Evolutionary conservation across 2,113 vertebrate species (phyloP), one percentile per base, ranked within the genome.

Genomic region (Tor tambroides): DNA sequence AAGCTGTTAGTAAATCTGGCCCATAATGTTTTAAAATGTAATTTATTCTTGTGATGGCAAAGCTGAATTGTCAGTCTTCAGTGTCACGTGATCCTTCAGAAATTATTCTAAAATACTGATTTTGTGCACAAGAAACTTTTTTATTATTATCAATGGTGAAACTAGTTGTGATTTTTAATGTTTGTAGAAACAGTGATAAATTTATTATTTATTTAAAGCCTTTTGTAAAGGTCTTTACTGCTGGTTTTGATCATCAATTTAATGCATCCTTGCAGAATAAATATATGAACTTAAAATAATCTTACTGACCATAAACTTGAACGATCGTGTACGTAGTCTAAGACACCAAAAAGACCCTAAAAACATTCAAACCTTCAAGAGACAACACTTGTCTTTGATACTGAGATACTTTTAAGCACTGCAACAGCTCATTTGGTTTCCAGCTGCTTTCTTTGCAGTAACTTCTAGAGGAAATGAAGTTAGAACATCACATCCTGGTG

Each of bases 401-500:
- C 19, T 56, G n/a, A 65, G n/a, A 65, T 26, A 65, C n/a, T 65
- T n/a, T n/a, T n/a, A n/a, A n/a, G 23, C 23, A 26, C n/a, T n/a
- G n/a, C n/a, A n/a, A n/a, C 2, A 75, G 46, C 76, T 79, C 49
- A 59, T 21, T 35, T 35, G 30, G 14, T 65, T 65, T 81, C n/a
- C 38, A 28, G 21, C 30, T n/a, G 59, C 26, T 69, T 30, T 67
- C 61, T 83, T 83, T 69, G 5, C 63, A 49, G 6, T 11, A 49
- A 71, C 10, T 10, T 72, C 69, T 35, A 61, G 32, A 71, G 75
- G 54, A 63, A 78, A 35, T 17, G n/a, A 87, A 61, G 56, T 78
- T 38, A 82, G 54, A 46, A 76, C 76, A 88, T 78, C 61, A 56
- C 82, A 79, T 83, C 71, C 14, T 78, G 84, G 85, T 72, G 77